A percentile compares a stretch with the other conserved stretches of the same genome.
phyloP scores from a whole-genome alignment of 2,113 vertebrate genomes.

The Nymphicus hollandicus region DNA sequence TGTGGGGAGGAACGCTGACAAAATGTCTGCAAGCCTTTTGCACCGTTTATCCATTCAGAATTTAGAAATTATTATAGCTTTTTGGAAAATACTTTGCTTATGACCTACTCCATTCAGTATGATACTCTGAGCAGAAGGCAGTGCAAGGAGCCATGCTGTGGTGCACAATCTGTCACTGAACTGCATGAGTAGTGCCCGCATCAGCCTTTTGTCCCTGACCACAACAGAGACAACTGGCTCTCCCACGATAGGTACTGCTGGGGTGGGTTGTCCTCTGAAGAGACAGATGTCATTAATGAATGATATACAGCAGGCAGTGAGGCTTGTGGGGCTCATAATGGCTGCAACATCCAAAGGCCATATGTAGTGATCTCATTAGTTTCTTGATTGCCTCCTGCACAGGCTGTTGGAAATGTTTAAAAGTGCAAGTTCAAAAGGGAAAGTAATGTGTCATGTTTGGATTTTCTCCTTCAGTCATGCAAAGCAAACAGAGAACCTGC shows the following conservation, averaged over 20 bases:
- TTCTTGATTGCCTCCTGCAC: conserved; percentile 25
- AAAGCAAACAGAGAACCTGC: conserved; percentile 26
- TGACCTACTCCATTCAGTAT: not conserved
- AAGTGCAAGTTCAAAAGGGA: conserved; percentile 52
- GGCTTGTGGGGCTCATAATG: not conserved
- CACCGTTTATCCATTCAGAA: not conserved
- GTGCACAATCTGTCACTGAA: not conserved
- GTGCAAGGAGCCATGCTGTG: conserved; percentile 12
- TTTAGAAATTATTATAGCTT: conserved; percentile 37
- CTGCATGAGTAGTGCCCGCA: not conserved
- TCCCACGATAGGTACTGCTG: not conserved
- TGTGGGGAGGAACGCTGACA: not conserved
- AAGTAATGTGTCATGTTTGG: conserved; percentile 44
- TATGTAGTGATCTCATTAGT: conserved; percentile 55
- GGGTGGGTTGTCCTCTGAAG: not conserved
- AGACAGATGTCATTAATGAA: conserved; percentile 6
- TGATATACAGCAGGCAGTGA: not conserved
- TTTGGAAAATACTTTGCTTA: not conserved
- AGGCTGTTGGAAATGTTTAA: conserved; percentile 56
- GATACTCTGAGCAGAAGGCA: not conserved
- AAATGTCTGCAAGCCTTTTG: not conserved
- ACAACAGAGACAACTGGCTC: not conserved
- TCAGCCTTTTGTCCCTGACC: conserved; percentile 3
- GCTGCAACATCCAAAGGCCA: conserved; percentile 38
- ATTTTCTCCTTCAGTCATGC: conserved; percentile 36